phyloP scores from a whole-genome alignment of 2,797 vertebrate species.

The Lepidocolaptes lacrymiger region DNA sequence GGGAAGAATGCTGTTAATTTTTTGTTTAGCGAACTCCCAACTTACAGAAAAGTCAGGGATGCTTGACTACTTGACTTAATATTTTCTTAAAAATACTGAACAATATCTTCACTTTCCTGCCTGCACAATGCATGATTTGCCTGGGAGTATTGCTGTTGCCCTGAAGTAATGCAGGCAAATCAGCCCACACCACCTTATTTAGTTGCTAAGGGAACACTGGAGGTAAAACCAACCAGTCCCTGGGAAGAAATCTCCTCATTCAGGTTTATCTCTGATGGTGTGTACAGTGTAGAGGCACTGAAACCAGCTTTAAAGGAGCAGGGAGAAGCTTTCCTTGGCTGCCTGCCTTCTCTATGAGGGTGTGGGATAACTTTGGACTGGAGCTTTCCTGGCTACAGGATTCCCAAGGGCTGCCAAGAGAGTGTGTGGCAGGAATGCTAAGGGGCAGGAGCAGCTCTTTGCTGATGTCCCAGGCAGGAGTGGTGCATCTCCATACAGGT shows the following conservation, averaged over 20 bases:
- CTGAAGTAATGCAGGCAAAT: background rate
- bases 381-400: background rate
- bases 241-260: background rate
- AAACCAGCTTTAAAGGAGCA: background rate
- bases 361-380: background rate
- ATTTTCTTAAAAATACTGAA: background rate
- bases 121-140: background rate
- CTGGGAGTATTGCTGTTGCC: background rate
- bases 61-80: background rate
- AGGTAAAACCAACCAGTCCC: background rate
- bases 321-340: background rate
- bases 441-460: background rate
- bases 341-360: background rate
- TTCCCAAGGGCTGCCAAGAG: background rate
- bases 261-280: fast-evolving
- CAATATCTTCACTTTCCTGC: background rate
- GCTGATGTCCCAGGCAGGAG: background rate
- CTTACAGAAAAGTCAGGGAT: background rate
- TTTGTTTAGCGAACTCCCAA: background rate
- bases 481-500: fast-evolving
- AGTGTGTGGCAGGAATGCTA: background rate
- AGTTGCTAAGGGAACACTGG: background rate
- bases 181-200: background rate
- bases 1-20: background rate
- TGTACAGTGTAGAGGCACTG: fast-evolving